Evolutionary conservation across 2,113 vertebrate genomes (phyloP).

Genomic region (Thomomys bottae): DNA sequence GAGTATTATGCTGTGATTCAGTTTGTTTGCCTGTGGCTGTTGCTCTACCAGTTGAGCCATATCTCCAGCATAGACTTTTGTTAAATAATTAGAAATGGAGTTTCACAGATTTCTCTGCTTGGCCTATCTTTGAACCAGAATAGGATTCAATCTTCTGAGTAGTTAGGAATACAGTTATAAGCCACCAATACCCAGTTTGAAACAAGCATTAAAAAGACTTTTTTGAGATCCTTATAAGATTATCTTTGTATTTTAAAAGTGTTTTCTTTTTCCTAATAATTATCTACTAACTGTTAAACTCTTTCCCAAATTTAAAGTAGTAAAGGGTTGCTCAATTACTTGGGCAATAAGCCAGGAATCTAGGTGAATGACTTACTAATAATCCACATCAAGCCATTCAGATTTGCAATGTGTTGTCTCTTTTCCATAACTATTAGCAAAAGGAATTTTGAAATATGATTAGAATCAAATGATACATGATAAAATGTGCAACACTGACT

Average conservation of each 20-base stretch:
- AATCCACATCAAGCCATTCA: not conserved
- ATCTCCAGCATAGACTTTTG: no score
- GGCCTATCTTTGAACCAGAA: no score
- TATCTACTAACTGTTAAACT: not conserved
- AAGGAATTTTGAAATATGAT: not conserved
- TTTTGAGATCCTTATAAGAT: not conserved
- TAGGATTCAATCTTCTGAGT: no score
- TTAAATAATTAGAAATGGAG: no score
- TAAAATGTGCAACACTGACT: not conserved
- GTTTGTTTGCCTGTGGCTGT: no score
- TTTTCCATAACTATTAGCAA: not conserved
- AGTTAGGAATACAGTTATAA: no score
- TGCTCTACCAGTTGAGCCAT: no score
- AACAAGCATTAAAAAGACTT: not conserved
- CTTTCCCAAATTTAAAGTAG: constrained; percentile 20
- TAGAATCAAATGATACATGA: not conserved
- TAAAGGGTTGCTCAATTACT: not conserved
- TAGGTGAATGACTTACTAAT: not conserved
- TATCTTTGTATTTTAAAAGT: not conserved
- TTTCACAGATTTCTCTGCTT: no score
- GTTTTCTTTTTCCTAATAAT: constrained; percentile 9
- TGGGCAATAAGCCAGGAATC: not conserved
- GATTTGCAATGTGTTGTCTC: not conserved
- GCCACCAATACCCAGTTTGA: no score
- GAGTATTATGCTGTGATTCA: no score